A percentile compares a stretch with the other conserved stretches of the same genome.
Evolutionary conservation across 2,797 vertebrate genomes (phyloP).

Genomic region (Sebastiscus tertius): DNA sequence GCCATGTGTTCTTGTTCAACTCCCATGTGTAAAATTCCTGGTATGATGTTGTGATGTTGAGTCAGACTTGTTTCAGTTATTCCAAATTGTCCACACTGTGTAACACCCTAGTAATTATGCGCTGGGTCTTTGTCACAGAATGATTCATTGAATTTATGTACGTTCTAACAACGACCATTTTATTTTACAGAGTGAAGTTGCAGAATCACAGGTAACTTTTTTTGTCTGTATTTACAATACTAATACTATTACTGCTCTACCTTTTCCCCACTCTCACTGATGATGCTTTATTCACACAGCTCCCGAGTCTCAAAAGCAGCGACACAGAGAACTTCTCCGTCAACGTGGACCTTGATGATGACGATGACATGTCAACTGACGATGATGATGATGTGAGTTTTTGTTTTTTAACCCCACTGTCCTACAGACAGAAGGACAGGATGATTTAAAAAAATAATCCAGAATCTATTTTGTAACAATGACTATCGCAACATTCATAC

Average conservation of each 20-base stretch:
- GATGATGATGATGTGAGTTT: slow-evolving; percentile 77
- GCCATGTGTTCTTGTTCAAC: background rate
- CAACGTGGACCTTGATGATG: slow-evolving; percentile 75
- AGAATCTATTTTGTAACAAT: background rate
- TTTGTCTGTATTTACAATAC: background rate
- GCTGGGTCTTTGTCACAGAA: background rate
- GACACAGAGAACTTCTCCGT: slow-evolving; percentile 80
- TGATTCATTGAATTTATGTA: background rate
- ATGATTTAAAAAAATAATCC: background rate
- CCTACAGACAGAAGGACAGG: background rate
- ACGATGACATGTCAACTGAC: slow-evolving; percentile 73
- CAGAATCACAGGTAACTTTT: slow-evolving; percentile 72
- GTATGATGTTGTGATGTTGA: too few species aligned
- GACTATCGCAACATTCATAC: background rate
- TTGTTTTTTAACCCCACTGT: background rate
- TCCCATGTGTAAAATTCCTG: too few species aligned
- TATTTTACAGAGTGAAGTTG: slow-evolving; percentile 68
- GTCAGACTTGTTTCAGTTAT: background rate
- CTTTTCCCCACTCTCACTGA: background rate
- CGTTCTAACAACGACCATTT: background rate
- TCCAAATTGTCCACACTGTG: background rate
- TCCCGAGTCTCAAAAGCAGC: slow-evolving; percentile 72
- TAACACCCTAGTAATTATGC: too few species aligned
- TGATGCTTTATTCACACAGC: slow-evolving; percentile 29
- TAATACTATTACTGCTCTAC: background rate